These are phyloP conservation scores for Saturnia pavonia DNA, from an alignment of 2,888 invertebrate genomes.

Conservation along the genomic window DNA sequence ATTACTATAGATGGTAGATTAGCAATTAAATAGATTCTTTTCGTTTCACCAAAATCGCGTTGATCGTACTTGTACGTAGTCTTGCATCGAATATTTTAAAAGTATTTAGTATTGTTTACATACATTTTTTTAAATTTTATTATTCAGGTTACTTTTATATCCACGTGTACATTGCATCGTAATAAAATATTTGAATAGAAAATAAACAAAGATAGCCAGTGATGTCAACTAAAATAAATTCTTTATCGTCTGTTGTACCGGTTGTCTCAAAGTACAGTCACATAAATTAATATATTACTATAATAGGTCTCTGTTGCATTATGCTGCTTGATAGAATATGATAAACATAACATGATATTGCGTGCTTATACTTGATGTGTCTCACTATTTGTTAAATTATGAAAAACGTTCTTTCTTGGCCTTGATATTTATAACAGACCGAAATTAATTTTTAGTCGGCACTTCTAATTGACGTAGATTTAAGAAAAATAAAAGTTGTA, in stretches of 20 bases:
- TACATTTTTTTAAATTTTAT: too few species aligned
- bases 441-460: conserved; percentile 36
- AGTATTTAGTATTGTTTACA: neutral
- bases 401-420: conserved; percentile 54
- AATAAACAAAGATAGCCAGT: conserved; percentile 13
- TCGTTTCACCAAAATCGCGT: neutral
- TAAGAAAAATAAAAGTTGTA: neutral
- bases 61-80: neutral
- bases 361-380: conserved; percentile 41
- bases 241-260: conserved; percentile 34
- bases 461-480: conserved; percentile 4
- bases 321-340: conserved; percentile 42
- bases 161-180: too few species aligned
- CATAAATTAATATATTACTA: conserved; percentile 37
- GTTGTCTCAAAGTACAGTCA: conserved; percentile 36
- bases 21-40: neutral
- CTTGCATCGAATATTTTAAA: neutral
- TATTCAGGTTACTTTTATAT: too few species aligned
- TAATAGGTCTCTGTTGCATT: conserved; percentile 31
- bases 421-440: conserved; percentile 65
- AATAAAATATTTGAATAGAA: neutral
- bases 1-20: too few species aligned
- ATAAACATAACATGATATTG: conserved; percentile 44
- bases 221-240: conserved; percentile 32
- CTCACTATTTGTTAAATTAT: conserved; percentile 46